Evolutionary conservation across 2,797 vertebrate species (phyloP), one percentile per base, ranked within the genome.

Genomic region (Thamnophis elegans): DNA sequence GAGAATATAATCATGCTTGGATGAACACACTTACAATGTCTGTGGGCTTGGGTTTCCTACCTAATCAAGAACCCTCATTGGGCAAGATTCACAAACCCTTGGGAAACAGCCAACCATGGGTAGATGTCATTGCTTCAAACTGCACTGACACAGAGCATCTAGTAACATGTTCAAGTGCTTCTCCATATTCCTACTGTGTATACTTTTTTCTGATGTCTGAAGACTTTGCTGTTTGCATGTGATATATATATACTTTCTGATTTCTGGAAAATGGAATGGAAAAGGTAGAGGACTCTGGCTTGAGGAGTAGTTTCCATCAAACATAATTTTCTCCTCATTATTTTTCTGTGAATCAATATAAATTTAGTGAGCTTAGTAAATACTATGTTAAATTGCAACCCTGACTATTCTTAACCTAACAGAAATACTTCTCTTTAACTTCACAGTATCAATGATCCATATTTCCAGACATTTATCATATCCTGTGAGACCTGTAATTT

Each of bases 401-500:
- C 94, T 96, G 95, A 94, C 91, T 94, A 16, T 47, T 92, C 93
- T 93, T 96, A 94, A 90, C 92, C 28, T 89, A 94, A 89, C 42
- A 28, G 86, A 53, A 93, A 32, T 91, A 55, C 36, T 16, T 95
- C 94, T 95, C 60, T 91, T 89, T 96, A 91, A 95, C 93, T 94
- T 94, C 95, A 94, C 95, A 94, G 85, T 95, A 91, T 88, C 95
- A 92, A 89, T 95, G 95, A 91, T 96, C 94, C 95, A 94, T 96
- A 96, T 97, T 97, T 96, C 90, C 94, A 96, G 95, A 93, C 97
- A 97, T 97, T 96, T 97, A 95, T 92, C 93, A n/a, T 93, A 95
- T 97, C 95, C 93, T 96, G 13, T 95, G 96, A 97, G 94, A 93
- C 96, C 93, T 97, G 65, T 96, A 96, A 97, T 97, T 97, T 97